These are phyloP conservation scores for Pelobates cultripes DNA, from an alignment of 2,797 vertebrate species.

Conservation along the genomic window DNA sequence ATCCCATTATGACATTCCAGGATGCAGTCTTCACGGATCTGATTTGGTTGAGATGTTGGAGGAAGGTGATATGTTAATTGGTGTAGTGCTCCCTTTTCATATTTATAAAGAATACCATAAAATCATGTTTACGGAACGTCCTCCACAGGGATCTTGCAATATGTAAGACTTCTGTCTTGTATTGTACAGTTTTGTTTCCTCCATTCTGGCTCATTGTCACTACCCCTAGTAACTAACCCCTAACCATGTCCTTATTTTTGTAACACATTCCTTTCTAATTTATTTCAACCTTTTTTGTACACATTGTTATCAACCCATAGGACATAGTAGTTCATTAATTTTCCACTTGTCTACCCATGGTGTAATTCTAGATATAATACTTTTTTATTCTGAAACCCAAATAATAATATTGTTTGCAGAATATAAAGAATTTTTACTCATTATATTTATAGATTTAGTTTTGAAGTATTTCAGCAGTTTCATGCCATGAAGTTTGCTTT, in stretches of 20 bases:
- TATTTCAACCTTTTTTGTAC: too few species aligned
- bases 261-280: too few species aligned
- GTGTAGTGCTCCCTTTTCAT: slow-evolving; percentile 25
- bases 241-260: too few species aligned
- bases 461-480: slow-evolving; percentile 27
- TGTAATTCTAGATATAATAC: too few species aligned
- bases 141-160: slow-evolving; percentile 5
- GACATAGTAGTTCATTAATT: too few species aligned
- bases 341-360: too few species aligned
- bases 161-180: background rate
- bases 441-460: background rate
- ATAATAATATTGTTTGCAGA: too few species aligned
- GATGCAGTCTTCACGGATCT: background rate
- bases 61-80: background rate
- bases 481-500: slow-evolving; percentile 22
- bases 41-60: background rate
- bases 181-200: background rate
- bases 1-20: background rate
- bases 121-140: background rate
- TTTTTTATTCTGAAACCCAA: too few species aligned
- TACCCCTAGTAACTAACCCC: too few species aligned
- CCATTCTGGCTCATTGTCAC: background rate
- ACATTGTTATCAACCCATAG: too few species aligned
- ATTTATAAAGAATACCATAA: background rate
- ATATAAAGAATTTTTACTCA: background rate